Base-by-base conservation (phyloP, 2,888 invertebrate genomes). In the Epinotia bilunana region DNA sequence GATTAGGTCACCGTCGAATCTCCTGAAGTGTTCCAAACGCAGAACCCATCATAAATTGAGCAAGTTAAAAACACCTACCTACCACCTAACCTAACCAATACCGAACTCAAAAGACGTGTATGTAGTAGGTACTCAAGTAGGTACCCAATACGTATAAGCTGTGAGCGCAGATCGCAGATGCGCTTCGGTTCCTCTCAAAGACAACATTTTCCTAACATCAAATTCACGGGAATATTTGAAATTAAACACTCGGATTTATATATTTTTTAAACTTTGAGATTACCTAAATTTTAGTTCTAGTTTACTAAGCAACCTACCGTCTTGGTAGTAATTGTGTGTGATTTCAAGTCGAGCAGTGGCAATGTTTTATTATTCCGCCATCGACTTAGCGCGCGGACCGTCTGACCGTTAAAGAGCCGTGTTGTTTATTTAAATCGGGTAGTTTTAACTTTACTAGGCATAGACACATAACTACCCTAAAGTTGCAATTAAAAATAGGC, bases 401-500 rank as follows among this genome's bases (percentile, higher is more conserved):
- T 16, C 18, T 39, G 43, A 20, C 18, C 11, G 39, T 23, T 62
- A 18, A 13, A n/a, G 39, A 11, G 3, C 7, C 11, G 12, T 4
- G 11, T 18, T 11, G 18, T 18, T 11, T 39, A 12, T 4, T 49
- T 16, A 1, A 39, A 39, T n/a, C 18, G 43, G 23, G 64, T 65
- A 65, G 16, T 49, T 65, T 23, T 0, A 46, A 60, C 4, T 61
- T 61, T 33, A n/a, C 28, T 33, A 39, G 11, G 4, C 49, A 49
- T 43, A 33, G 33, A 18, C 18, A 62, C 11, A 23, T 49, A 64
- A 65, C 53, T 53, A 65, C 65, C 49, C 65, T 65, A 53, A 65
- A 49, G 49, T 49, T 49, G 1, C 16, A 16, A 49, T n/a, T 49
- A 16, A 11, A 49, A 49, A 49, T 13, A 16, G 0, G 0, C 16